Conservation (phyloP, 2,888 invertebrate species). For the Phoronis australis region DNA sequence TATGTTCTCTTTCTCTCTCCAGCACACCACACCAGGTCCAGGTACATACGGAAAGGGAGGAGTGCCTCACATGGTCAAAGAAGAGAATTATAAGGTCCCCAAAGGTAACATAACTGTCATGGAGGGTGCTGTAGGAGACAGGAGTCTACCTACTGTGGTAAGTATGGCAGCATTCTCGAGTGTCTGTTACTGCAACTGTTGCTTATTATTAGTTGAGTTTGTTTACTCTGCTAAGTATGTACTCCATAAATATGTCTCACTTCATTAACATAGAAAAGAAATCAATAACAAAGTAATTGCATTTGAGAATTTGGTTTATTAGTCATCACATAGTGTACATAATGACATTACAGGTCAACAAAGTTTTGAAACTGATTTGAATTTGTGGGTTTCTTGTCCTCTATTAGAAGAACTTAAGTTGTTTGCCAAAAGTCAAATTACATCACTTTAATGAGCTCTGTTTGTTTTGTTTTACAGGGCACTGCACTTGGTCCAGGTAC, state of each 20-base stretch:
- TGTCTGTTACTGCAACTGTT: background rate
- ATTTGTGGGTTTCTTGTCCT: no score
- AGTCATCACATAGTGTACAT: no score
- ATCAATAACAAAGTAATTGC: no score
- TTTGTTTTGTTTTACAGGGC: conserved; percentile 43
- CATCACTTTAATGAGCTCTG: no score
- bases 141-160: conserved; percentile 36
- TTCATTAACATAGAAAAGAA: no score
- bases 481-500: conserved; percentile 47
- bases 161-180: conserved; percentile 11
- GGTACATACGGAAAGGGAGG: conserved; percentile 51
- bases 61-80: conserved; percentile 40
- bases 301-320: no score
- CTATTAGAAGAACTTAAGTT: no score
- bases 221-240: no score
- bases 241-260: no score
- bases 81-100: conserved; percentile 35
- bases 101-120: conserved; percentile 43
- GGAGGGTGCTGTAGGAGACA: conserved; percentile 35
- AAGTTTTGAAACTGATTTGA: no score
- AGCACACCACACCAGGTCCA: conserved; percentile 41
- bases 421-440: no score
- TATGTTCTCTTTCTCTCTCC: conserved; percentile 6
- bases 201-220: background rate
- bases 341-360: no score